Percentiles rank a stretch among this genome's conserved stretches.
These are phyloP conservation scores for Nymphalis urticae DNA, from an alignment of 2,888 invertebrate species.

Conservation along the genomic window DNA sequence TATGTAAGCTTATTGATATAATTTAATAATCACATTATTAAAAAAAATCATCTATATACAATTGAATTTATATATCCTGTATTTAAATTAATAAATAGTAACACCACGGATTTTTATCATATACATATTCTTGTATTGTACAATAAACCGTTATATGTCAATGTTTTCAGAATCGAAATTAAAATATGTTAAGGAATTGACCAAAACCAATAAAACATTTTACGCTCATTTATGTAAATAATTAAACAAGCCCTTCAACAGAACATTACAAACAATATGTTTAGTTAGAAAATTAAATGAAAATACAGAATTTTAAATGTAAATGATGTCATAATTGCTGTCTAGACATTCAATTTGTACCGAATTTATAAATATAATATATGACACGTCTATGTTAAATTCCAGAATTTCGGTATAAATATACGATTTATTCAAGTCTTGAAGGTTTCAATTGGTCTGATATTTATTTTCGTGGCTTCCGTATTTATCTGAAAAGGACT, in stretches of 20 bases:
- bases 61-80: too few relatives aligned
- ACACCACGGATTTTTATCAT: too few relatives aligned
- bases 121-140: too few relatives aligned
- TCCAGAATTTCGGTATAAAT: constrained; percentile 16
- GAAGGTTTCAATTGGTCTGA: constrained; percentile 23
- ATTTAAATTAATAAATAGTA: too few relatives aligned
- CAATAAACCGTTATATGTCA: too few relatives aligned
- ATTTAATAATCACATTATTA: too few relatives aligned
- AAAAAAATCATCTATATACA: too few relatives aligned
- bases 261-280: not conserved
- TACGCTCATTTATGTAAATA: not conserved
- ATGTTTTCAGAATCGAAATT: too few relatives aligned
- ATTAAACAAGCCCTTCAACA: not conserved
- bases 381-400: constrained; percentile 18
- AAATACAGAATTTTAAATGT: constrained; percentile 4
- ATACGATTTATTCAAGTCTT: constrained; percentile 37
- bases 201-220: too few relatives aligned
- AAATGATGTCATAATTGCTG: not conserved
- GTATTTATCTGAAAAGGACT: constrained; percentile 40
- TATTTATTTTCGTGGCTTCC: constrained; percentile 36
- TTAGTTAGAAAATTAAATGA: not conserved
- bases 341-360: not conserved
- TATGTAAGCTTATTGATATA: too few relatives aligned
- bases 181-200: too few relatives aligned
- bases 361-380: not conserved